Conservation (phyloP, 2,888 invertebrate genomes). For the Galerucella nymphaeae region DNA sequence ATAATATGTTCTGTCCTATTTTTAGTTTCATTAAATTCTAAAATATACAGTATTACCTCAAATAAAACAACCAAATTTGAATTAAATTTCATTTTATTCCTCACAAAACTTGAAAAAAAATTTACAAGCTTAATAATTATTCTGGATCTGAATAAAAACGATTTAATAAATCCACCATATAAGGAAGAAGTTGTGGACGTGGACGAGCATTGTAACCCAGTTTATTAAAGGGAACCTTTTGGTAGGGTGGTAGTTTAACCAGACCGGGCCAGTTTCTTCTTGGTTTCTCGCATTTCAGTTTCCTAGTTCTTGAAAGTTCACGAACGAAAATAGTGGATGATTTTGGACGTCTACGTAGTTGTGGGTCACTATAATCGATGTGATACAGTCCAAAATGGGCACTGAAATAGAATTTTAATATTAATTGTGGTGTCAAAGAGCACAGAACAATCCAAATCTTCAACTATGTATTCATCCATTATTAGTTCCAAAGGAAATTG, state of each 20-base stretch:
- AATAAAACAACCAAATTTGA: too few species aligned
- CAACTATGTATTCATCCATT: too few species aligned
- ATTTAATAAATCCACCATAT: not conserved
- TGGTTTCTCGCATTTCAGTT: not conserved
- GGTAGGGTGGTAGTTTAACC: not conserved
- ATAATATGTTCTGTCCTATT: too few species aligned
- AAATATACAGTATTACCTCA: too few species aligned
- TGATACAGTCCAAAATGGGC: conserved; percentile 72
- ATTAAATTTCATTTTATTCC: too few species aligned
- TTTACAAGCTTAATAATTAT: too few species aligned
- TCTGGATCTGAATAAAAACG: not conserved
- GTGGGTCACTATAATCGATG: conserved; percentile 72
- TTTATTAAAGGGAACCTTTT: not conserved
- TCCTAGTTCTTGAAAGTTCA: conserved; percentile 64
- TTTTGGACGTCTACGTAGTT: conserved; percentile 72
- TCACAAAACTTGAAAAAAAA: too few species aligned
- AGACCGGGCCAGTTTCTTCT: not conserved
- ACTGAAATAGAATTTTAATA: not conserved
- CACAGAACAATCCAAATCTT: too few species aligned
- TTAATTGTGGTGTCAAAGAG: too few species aligned
- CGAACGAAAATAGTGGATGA: conserved; percentile 70
- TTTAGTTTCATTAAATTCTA: too few species aligned
- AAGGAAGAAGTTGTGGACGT: not conserved
- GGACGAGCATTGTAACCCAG: not conserved
- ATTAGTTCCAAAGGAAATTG: too few species aligned